Evolutionary conservation across 2,113 vertebrate species (phyloP).

Genomic region (Paramormyrops kingsleyae): DNA sequence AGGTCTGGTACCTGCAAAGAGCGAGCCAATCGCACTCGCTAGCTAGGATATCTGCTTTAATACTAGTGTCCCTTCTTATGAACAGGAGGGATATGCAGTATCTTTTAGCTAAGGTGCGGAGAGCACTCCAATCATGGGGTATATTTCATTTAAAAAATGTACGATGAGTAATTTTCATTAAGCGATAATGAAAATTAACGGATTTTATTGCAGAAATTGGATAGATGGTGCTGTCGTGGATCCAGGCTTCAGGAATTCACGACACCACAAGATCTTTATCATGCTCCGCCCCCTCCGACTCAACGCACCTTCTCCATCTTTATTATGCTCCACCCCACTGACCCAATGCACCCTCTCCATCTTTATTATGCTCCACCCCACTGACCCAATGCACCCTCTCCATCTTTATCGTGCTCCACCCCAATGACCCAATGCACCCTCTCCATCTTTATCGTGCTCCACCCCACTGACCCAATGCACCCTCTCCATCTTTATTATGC

Average conservation of each 20-base stretch:
- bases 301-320: background rate
- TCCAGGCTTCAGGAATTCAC: background rate
- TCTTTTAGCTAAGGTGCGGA: background rate
- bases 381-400: background rate
- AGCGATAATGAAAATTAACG: background rate
- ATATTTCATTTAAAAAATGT: background rate
- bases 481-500: too few species aligned
- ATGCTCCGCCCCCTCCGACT: background rate
- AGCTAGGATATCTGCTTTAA: background rate
- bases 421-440: background rate
- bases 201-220: background rate
- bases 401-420: background rate
- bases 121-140: background rate
- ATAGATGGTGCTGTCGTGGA: background rate
- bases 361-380: background rate
- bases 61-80: background rate
- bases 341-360: background rate
- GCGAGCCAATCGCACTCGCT: background rate
- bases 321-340: background rate
- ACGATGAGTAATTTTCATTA: background rate
- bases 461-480: too few species aligned
- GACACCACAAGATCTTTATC: background rate
- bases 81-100: background rate
- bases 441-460: background rate
- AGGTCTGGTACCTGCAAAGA: background rate